Evolutionary conservation across 2,888 invertebrate genomes (phyloP), one percentile per base, ranked within the genome.

Genomic region (Pachycephus smyrnensis): DNA sequence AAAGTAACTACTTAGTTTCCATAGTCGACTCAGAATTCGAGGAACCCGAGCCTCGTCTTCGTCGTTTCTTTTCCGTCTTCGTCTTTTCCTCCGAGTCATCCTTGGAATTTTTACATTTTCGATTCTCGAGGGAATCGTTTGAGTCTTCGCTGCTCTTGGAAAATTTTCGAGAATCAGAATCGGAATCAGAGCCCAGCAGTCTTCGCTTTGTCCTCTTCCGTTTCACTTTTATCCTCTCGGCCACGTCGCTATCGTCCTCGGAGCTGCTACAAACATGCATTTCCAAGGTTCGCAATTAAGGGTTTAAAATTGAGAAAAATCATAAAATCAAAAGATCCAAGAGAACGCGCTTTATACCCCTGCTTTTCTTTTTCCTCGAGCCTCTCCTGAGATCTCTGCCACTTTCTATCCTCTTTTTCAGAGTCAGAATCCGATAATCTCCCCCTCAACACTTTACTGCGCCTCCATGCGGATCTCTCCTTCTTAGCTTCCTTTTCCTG

Each of bases 401-500:
- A 87, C 40, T 86, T 88, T 76, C 84, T 79, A 36, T 84, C 85
- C 36, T 90, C 90, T 3, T 84, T 86, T 12, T 89, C 87, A 2
- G 87, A 85, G 55, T 90, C 91, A 0, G 89, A 86, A 73, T 89
- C 88, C 1, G 89, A 88, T 11, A 91, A 82, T 73, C 82, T 86
- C 68, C 79, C 80, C 30, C 83, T 87, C 69, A 91, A 82, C 68
- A 90, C n/a, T 75, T 88, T 89, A 80, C 85, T 86, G 73, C 80
- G 83, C 77, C 82, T 88, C 89, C 90, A 90, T 33, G 78, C 82
- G 33, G 78, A 77, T 75, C 86, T 86, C 0, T 84, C 77, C 23
- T 30, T 30, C 69, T 40, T 40, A 36, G 23, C 32, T 79, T 77
- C 11, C 55, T 76, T 73, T 35, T 73, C 35, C 36, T 73, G 35